phyloP scores from a whole-genome alignment of 37 sponge, comb jelly and placozoan genomes.

The Eunapius fragilis region DNA sequence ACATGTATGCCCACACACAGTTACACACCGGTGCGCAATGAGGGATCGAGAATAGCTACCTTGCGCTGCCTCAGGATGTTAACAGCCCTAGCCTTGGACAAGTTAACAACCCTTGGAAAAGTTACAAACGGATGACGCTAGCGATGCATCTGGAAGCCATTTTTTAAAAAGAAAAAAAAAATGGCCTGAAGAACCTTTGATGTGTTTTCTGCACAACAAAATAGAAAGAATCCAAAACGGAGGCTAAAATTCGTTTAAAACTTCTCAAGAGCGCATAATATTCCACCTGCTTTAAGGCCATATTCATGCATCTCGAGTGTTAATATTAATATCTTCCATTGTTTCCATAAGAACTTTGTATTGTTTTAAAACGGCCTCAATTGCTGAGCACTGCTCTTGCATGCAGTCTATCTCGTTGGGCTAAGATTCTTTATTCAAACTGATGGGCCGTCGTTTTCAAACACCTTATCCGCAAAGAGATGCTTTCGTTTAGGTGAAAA shows the following conservation, averaged over 20 bases:
- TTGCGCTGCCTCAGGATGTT: too few species aligned
- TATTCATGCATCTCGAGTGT: conserved; percentile 65
- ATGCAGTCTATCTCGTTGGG: conserved; percentile 67
- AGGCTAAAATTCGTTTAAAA: conserved; percentile 62
- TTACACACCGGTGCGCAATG: too few species aligned
- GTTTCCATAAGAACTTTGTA: conserved; percentile 48
- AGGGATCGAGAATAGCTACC: too few species aligned
- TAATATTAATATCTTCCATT: conserved; percentile 53
- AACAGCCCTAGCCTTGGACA: too few species aligned
- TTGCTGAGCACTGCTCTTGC: conserved; percentile 53
- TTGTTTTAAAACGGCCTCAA: conserved; percentile 39
- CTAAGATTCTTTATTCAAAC: conserved; percentile 48
- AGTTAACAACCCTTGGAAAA: too few species aligned
- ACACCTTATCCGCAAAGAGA: conserved; percentile 37
- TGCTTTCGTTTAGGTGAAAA: conserved; percentile 57
- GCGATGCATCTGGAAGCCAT: conserved; percentile 45
- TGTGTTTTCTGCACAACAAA: conserved; percentile 44
- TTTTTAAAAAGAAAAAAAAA: conserved; percentile 45
- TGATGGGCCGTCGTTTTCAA: conserved; percentile 6
- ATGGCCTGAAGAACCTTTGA: conserved; percentile 56
- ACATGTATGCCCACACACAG: too few species aligned
- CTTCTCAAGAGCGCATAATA: conserved; percentile 49
- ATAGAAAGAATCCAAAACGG: conserved; percentile 38
- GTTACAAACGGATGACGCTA: too few species aligned
- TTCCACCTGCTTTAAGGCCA: conserved; percentile 61